Base-by-base conservation (phyloP, 2,888 invertebrate genomes). In the Pachycephus smyrnensis region DNA sequence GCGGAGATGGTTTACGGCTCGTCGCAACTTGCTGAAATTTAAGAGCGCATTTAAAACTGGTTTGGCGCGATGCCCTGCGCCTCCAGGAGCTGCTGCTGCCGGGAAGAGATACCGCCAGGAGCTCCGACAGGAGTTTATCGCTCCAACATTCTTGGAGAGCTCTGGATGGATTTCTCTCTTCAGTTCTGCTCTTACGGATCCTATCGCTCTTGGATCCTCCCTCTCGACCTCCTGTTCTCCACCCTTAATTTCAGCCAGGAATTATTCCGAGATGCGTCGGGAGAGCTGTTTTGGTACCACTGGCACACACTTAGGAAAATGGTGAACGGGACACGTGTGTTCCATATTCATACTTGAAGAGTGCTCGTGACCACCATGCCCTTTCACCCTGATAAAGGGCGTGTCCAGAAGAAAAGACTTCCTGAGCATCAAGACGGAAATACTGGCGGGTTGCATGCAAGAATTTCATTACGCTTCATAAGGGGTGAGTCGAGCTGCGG, bases 41-140 rank as follows among this genome's bases (percentile, higher is more conserved):
- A 91, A 90, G 91, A 90, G 90, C 89, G 89, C 91, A 91, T 91
- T 91, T 91, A 90, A 91, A 91, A 90, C 91, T 90, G 90, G 91
- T 91, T 91, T 91, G 91, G 91, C 91, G 89, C 89, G 89, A 88
- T 91, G 91, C 91, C 91, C 90, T 90, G 85, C 86, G 87, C 88
- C 88, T 88, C 87, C 85, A 85, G 84, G 87, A 87, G 88, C 86
- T 84, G 85, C 85, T 85, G 85, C 88, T 88, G 88, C 86, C 86
- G 83, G 84, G 83, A 83, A 86, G 88, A 90, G 90, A 90, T 89
- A 89, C 87, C 89, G 84, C 85, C 86, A 82, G 86, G 40, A 40
- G 86, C 86, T 86, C 89, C 88, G 86, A 90, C 90, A 89, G 87
- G 86, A 90, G 90, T 91, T 91, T 90, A 91, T 91, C 91, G 90